Conservation (phyloP, 2,888 invertebrate species). For the Zeuzera pyrina region DNA sequence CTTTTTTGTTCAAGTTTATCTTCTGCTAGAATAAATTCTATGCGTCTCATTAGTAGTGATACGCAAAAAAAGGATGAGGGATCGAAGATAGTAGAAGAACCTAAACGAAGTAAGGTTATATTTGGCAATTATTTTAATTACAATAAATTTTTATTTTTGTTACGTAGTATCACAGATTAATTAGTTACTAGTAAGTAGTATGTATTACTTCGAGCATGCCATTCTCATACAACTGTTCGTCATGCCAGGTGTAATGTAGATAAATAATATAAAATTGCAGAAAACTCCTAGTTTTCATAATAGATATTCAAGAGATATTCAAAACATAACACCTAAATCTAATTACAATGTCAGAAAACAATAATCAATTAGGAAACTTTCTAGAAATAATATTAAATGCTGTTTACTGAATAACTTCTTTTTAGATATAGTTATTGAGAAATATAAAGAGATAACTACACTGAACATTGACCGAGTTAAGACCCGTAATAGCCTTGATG, state of each 20-base stretch:
- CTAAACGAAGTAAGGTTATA: conserved; percentile 52
- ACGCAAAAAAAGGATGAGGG: conserved; percentile 29
- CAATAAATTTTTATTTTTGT: too few species aligned
- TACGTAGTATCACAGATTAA: too few species aligned
- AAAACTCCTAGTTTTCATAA: too few species aligned
- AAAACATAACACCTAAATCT: too few species aligned
- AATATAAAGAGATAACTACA: conserved; percentile 77
- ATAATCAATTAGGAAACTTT: background rate
- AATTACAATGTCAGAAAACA: too few species aligned
- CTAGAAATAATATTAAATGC: background rate
- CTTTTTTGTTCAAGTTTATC: conserved; percentile 25
- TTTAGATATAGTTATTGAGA: conserved; percentile 70
- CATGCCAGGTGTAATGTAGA: too few species aligned
- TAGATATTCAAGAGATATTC: too few species aligned
- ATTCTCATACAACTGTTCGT: too few species aligned
- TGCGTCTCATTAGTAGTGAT: conserved; percentile 18
- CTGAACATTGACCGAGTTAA: conserved; percentile 91
- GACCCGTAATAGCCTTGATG: conserved; percentile 87
- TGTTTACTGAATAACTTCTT: conserved; percentile 7
- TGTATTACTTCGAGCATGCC: too few species aligned
- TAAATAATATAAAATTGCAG: too few species aligned
- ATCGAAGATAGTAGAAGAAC: conserved; percentile 43
- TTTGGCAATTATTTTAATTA: too few species aligned
- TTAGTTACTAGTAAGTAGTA: too few species aligned
- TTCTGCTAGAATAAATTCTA: conserved; percentile 22